Percentiles rank a stretch among this genome's conserved stretches.
Evolutionary conservation across 2,888 invertebrate species (phyloP).

Genomic region (Myopa testacea): DNA sequence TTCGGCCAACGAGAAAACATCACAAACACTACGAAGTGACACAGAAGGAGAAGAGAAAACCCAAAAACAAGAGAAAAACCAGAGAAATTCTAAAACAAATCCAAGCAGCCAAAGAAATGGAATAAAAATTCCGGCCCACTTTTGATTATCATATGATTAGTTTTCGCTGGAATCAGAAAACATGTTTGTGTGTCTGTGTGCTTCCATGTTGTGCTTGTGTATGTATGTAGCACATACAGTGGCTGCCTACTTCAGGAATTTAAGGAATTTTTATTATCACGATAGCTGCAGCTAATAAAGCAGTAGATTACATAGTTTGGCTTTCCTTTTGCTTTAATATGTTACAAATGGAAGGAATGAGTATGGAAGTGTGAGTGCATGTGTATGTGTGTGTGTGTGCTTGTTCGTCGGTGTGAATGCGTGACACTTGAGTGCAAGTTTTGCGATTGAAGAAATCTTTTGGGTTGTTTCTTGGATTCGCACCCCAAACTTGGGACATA

Average conservation of each 20-base stretch:
- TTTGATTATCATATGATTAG: conserved; percentile 44
- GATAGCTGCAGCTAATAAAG: conserved; percentile 43
- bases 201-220: too few relatives aligned
- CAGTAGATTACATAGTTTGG: background rate
- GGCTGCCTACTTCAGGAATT: conserved; percentile 46
- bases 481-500: background rate
- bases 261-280: conserved; percentile 49
- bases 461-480: background rate
- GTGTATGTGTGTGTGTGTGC: background rate
- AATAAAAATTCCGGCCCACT: conserved; percentile 33
- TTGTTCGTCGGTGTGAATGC: background rate
- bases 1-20: background rate
- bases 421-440: conserved; percentile 30
- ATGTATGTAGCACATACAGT: too few relatives aligned
- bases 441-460: conserved; percentile 40
- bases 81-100: background rate
- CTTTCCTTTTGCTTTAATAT: background rate
- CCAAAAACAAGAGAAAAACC: background rate
- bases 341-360: too few relatives aligned
- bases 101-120: background rate
- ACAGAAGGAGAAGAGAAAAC: background rate
- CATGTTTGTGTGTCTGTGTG: background rate
- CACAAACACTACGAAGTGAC: background rate
- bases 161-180: conserved; percentile 45
- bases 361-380: background rate